phyloP scores from a whole-genome alignment of 2,888 invertebrate genomes.

The Hesperia comma region DNA sequence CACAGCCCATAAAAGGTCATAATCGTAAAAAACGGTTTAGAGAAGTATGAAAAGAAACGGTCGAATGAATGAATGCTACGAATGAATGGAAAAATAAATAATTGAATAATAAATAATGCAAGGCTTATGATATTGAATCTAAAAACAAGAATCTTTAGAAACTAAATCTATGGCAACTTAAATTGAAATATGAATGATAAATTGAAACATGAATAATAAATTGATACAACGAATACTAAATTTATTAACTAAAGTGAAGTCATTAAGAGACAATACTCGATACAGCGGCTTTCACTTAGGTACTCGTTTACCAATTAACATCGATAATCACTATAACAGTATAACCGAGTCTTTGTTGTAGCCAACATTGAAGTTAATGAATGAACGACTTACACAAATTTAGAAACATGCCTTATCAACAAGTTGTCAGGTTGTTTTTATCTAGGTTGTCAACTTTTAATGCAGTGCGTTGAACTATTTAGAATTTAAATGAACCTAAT shows the following conservation, averaged over 20 bases:
- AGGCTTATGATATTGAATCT: background rate
- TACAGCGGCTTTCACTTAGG: conserved; percentile 1
- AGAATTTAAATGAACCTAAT: conserved; percentile 39
- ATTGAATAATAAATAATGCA: too few species aligned
- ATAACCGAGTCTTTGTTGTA: background rate
- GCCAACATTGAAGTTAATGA: conserved; percentile 4
- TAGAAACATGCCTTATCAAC: conserved; percentile 12
- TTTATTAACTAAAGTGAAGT: background rate
- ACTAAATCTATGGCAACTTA: background rate
- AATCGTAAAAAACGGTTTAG: too few species aligned
- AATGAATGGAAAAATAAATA: too few species aligned
- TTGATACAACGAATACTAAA: background rate
- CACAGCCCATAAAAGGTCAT: too few species aligned
- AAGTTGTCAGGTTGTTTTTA: conserved; percentile 52
- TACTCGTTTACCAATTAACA: background rate
- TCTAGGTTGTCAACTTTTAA: conserved; percentile 69
- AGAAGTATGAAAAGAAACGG: too few species aligned
- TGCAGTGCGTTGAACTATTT: conserved; percentile 62
- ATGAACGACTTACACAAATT: conserved; percentile 10
- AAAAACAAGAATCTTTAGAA: background rate
- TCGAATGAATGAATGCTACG: too few species aligned
- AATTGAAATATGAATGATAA: background rate
- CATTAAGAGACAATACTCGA: conserved; percentile 2
- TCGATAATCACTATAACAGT: background rate
- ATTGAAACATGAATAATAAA: conserved; percentile 1